Evolutionary conservation across 2,113 vertebrate genomes (phyloP), one percentile per base, ranked within the genome.

Genomic region (Phodopus roborovskii): DNA sequence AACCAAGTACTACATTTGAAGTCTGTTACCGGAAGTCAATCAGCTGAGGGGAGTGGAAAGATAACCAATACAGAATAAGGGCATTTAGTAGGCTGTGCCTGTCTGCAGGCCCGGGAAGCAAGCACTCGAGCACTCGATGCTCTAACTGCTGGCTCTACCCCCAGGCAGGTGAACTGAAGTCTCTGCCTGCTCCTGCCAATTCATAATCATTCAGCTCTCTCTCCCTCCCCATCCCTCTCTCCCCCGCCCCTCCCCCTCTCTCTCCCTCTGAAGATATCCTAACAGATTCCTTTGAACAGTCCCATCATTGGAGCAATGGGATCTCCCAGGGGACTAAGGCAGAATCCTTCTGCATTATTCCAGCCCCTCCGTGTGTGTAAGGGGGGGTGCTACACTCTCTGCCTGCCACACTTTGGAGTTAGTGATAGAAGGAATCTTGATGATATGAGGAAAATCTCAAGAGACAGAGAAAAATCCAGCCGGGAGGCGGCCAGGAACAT

Each of bases 371-470:
- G 45, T 45, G 45, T 45, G 45, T 45, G 45, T 45, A 6, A 10
- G 9, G 82, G 42, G n/a, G n/a, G 66, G 30, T 4, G n/a, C 22
- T 62, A 36, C 8, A 42, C 26, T 45, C 56, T 60, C 24, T 53
- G 30, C 64, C 39, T 30, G 70, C 73, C 15, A 66, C 58, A n/a
- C 1, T 26, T 78, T 39, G n/a, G 70, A 45, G 39, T 53, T 94
- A 82, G 24, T 92, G 50, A 88, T 36, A 62, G n/a, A 91, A 74
- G 36, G 33, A 87, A 89, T 66, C 48, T 42, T 84, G 90, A 66
- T n/a, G n/a, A 68, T 4, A 16, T n/a, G 66, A 91, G 60, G 20
- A 58, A 93, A 90, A 85, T 82, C 74, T 79, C 26, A 89, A 79
- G 0, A 78, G 28, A 7, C 77, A 9, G 77, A 81, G n/a, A 30